These are phyloP conservation scores for Hyles euphorbiae DNA, from an alignment of 1,140 invertebrate species.

Conservation along the genomic window DNA sequence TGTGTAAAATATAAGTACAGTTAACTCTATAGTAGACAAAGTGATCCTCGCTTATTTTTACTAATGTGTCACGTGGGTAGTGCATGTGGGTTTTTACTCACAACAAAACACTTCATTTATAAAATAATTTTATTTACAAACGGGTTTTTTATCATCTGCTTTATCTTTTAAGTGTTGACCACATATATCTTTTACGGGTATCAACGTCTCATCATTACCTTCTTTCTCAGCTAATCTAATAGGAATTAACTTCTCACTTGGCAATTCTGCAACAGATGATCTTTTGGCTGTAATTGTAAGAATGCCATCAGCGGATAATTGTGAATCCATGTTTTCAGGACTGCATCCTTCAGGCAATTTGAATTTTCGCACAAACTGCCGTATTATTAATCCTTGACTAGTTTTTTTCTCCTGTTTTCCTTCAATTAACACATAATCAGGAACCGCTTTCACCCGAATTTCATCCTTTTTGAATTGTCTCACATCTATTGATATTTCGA, in stretches of 20 bases:
- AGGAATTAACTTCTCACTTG: conserved; percentile 44
- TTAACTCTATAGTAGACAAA: no score
- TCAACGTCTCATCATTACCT: conserved; percentile 13
- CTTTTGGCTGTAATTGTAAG: conserved; percentile 49
- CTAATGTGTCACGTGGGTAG: no score
- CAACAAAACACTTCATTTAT: no score
- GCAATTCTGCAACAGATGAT: conserved; percentile 29
- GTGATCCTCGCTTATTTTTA: no score
- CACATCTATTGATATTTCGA: conserved; percentile 50
- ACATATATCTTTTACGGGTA: conserved; percentile 11
- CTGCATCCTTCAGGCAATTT: conserved; percentile 54
- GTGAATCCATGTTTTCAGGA: conserved; percentile 35
- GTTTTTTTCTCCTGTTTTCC: conserved; percentile 59
- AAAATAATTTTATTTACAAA: conserved; percentile 1
- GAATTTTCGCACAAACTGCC: conserved; percentile 52
- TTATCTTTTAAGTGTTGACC: neutral
- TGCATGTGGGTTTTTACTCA: no score
- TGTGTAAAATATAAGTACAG: no score
- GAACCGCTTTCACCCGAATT: conserved; percentile 51
- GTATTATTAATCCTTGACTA: conserved; percentile 34
- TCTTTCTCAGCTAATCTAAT: conserved; percentile 22
- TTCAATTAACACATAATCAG: conserved; percentile 57
- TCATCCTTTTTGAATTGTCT: conserved; percentile 54
- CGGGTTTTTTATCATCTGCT: conserved; percentile 1
- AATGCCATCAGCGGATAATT: conserved; percentile 44